A percentile compares a stretch with the other conserved stretches of the same genome.
These are phyloP conservation scores for Archilochus colubris DNA, from an alignment of 2,113 vertebrate species.

Conservation along the genomic window DNA sequence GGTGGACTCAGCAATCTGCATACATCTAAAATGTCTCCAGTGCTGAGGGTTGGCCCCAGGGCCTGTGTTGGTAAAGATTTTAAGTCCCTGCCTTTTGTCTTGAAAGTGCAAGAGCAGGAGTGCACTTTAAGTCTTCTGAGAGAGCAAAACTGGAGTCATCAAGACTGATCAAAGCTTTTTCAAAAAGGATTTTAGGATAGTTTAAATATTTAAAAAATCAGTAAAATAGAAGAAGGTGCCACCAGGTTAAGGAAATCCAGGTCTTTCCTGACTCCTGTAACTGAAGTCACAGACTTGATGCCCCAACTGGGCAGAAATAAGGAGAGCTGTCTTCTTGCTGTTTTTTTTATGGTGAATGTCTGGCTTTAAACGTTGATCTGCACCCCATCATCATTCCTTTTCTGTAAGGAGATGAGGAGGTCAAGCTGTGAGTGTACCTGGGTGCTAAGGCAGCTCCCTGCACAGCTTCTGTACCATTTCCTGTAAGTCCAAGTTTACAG, in stretches of 20 bases:
- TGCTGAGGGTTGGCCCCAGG: background rate
- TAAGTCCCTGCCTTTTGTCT: background rate
- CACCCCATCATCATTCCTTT: background rate
- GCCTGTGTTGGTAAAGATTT: background rate
- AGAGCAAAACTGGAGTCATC: background rate
- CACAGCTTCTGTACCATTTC: background rate
- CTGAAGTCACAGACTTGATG: background rate
- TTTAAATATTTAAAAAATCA: background rate
- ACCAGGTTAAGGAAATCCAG: background rate
- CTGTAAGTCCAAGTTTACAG: background rate
- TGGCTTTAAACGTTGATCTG: background rate
- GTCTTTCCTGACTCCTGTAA: background rate
- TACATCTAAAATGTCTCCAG: background rate
- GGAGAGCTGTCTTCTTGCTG: background rate
- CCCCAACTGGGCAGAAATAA: background rate
- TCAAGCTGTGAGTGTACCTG: fast-evolving
- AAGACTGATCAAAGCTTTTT: background rate
- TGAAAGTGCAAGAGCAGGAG: background rate
- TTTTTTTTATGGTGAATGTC: background rate
- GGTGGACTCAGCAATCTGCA: background rate
- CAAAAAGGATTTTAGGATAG: background rate
- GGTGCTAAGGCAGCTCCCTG: background rate
- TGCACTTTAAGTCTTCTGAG: background rate
- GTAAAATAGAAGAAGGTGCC: background rate
- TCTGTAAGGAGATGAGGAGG: background rate